These are phyloP conservation scores for Pseudomyrmex flavicornis DNA, from an alignment of 1,140 invertebrate genomes.

Conservation along the genomic window DNA sequence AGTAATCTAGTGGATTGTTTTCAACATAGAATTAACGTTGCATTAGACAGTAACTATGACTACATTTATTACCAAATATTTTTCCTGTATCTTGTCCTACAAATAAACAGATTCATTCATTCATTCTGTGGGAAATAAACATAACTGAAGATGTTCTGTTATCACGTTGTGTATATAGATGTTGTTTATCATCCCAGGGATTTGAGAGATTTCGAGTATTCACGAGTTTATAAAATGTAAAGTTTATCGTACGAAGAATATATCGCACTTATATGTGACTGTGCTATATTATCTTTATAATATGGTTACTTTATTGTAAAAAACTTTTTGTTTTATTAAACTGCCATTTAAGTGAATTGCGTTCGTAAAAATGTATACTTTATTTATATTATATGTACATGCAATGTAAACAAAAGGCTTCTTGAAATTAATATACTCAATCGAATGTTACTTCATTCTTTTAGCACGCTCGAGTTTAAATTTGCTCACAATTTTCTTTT, in stretches of 20 bases:
- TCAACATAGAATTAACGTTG: slow-evolving; percentile 79
- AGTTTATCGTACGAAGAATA: too few species aligned
- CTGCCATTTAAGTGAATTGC: not conserved
- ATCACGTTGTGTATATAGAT: not conserved
- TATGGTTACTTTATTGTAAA: too few species aligned
- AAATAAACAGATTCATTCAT: slow-evolving; percentile 11
- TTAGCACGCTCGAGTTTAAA: slow-evolving; percentile 31
- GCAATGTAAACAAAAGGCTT: not conserved
- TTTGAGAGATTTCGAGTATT: not conserved
- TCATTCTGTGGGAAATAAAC: slow-evolving; percentile 18
- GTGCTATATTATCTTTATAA: too few species aligned
- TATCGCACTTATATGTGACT: too few species aligned
- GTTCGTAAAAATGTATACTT: not conserved
- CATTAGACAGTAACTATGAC: slow-evolving; percentile 73
- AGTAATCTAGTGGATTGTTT: slow-evolving; percentile 79
- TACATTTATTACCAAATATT: slow-evolving; percentile 66
- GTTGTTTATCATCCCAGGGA: not conserved
- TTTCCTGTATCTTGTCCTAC: slow-evolving; percentile 22
- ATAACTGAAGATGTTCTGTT: slow-evolving; percentile 37
- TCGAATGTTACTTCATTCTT: slow-evolving; percentile 8
- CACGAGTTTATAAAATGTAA: too few species aligned
- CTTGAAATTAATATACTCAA: slow-evolving; percentile 1
- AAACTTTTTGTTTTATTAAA: slow-evolving; percentile 1
- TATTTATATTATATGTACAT: not conserved
- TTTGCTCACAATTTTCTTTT: slow-evolving; percentile 14